Evolutionary conservation across 2,113 vertebrate genomes (phyloP), one percentile per base, ranked within the genome.

Genomic region (Guaruba guarouba): DNA sequence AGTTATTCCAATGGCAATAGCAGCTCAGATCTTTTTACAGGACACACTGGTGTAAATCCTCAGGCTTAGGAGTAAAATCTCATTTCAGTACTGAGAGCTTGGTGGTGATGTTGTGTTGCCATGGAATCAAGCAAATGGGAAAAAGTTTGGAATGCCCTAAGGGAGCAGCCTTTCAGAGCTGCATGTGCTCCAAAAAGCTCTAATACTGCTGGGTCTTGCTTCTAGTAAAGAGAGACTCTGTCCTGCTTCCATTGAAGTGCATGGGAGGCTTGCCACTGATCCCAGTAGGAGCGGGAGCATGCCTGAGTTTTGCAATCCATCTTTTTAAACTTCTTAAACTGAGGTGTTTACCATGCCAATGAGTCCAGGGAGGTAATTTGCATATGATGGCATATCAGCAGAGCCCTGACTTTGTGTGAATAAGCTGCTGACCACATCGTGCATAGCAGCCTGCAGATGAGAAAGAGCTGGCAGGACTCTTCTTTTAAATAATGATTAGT

Each of bases 51-150:
- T 43, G 68, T 67, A 95, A 96, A 87, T 87, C 79, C 82, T 86
- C 74, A 68, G 69, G 77, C 74, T 95, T 90, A 93, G 39, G 71
- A 90, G 82, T 92, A 96, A 93, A 95, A 86, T 79, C 92, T 93
- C 49, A 20, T 64, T 95, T 90, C 93, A 91, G 84, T 85, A 80
- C 44, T 96, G 89, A 92, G 83, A 80, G 90, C 61, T 77, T 88
- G 71, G 54, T 82, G 63, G 68, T 73, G 67, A 18, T 95, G 83
- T 87, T 94, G 77, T 93, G 97, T 97, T 97, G 89, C 95, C 90
- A 95, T 96, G 94, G 96, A 93, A 88, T 85, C 93, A 78, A 88
- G 77, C 66, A 88, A 95, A 94, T 81, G 33, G 86, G 64, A 81
- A 95, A 91, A 88, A 86, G 39, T 80, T 93, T 94, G 88, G 96